phyloP scores from a whole-genome alignment of 2,113 vertebrate species.

The Stigmatopora nigra region DNA sequence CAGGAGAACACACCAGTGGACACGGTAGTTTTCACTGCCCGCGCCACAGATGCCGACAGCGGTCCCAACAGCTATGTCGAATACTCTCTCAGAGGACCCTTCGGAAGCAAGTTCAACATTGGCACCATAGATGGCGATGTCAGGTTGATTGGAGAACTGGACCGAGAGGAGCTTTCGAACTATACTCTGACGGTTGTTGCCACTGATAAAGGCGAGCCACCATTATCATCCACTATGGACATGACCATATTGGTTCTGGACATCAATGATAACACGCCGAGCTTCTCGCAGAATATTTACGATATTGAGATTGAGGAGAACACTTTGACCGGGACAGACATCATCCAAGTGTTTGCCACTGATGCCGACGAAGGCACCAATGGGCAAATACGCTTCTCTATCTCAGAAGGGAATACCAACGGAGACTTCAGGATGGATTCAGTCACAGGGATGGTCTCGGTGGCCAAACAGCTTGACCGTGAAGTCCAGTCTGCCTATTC shows the following conservation, averaged over 20 bases:
- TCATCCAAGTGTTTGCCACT: constrained; percentile 78
- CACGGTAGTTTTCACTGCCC: constrained; percentile 81
- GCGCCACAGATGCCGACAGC: constrained; percentile 83
- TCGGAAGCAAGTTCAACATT: constrained; percentile 79
- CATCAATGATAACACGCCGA: constrained; percentile 87
- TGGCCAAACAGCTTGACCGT: constrained; percentile 84
- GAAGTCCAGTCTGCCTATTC: constrained; percentile 75
- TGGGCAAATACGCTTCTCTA: constrained; percentile 85
- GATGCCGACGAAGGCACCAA: constrained; percentile 89
- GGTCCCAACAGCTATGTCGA: constrained; percentile 96
- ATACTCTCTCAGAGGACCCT: constrained; percentile 76
- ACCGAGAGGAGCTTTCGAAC: constrained; percentile 84
- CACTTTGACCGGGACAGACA: constrained; percentile 81
- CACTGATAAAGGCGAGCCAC: constrained; percentile 86
- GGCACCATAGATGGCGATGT: constrained; percentile 84
- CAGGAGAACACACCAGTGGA: constrained; percentile 89
- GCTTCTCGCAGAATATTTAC: constrained; percentile 82
- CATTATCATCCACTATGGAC: constrained; percentile 80
- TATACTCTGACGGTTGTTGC: constrained; percentile 86
- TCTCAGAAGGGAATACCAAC: constrained; percentile 68
- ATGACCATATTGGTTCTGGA: constrained; percentile 84
- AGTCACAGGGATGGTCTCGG: constrained; percentile 83
- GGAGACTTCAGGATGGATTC: constrained; percentile 86
- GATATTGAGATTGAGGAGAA: constrained; percentile 83
- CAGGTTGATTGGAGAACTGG: constrained; percentile 80